Percentiles rank a stretch among this genome's conserved stretches.
Conservation (phyloP, 2,888 invertebrate species). For the Cenopis cana region DNA sequence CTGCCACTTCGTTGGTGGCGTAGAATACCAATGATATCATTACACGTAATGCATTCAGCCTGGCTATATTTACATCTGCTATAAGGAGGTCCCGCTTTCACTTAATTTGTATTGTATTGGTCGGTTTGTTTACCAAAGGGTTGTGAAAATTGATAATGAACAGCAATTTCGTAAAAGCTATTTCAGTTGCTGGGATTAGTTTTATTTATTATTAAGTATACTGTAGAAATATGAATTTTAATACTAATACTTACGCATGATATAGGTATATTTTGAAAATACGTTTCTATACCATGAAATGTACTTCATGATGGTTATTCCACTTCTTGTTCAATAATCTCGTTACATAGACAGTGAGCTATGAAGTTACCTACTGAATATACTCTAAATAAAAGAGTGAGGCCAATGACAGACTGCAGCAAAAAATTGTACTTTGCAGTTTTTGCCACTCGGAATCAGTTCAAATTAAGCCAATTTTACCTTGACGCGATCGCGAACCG, state of each 20-base stretch:
- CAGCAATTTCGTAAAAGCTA: not conserved
- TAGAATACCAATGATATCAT: slow-evolving; percentile 68
- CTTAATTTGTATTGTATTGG: slow-evolving; percentile 49
- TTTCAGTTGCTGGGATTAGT: not conserved
- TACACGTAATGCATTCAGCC: slow-evolving; percentile 67
- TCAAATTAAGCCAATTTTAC: slow-evolving; percentile 15
- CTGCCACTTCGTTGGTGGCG: slow-evolving; percentile 45
- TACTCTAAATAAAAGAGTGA: not conserved
- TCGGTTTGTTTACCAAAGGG: slow-evolving; percentile 14
- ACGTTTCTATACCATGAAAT: no score
- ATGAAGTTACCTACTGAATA: not conserved
- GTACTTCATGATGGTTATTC: no score
- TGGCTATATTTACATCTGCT: slow-evolving; percentile 55
- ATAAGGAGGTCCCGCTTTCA: slow-evolving; percentile 66
- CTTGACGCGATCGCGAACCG: slow-evolving; percentile 2
- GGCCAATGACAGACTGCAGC: not conserved
- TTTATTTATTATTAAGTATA: not conserved
- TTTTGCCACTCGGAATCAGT: slow-evolving; percentile 16
- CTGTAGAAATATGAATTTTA: not conserved
- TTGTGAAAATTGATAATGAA: not conserved
- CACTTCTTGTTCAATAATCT: no score
- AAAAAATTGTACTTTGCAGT: slow-evolving; percentile 21
- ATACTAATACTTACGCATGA: not conserved
- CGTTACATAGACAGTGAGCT: not conserved
- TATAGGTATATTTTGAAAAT: no score